Evolutionary conservation across 2,797 vertebrate genomes (phyloP).

Genomic region (Oreochromis grahami): DNA sequence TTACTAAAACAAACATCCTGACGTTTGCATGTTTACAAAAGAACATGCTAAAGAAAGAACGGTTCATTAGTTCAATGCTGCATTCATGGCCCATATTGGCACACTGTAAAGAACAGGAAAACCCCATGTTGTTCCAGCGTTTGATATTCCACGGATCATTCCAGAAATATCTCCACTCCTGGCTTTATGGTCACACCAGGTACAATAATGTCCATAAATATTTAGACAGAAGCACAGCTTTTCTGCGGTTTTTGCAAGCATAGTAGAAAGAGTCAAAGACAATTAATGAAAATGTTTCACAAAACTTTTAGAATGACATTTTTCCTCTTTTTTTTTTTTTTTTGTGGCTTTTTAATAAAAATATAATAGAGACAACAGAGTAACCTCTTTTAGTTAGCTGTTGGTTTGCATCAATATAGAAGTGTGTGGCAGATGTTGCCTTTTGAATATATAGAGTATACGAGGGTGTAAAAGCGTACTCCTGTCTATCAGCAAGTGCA

Average conservation of each 20-base stretch:
- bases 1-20: background rate
- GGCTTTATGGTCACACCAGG: background rate
- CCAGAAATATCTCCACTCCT: background rate
- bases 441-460: background rate
- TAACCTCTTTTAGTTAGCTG: background rate
- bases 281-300: background rate
- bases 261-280: background rate
- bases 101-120: background rate
- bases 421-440: background rate
- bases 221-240: background rate
- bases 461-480: background rate
- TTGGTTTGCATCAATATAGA: background rate
- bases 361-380: accelerated
- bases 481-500: background rate
- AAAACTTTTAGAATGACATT: background rate
- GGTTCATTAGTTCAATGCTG: background rate
- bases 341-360: background rate
- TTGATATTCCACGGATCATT: background rate
- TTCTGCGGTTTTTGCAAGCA: background rate
- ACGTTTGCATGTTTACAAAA: background rate
- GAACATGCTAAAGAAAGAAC: background rate
- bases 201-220: background rate
- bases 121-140: background rate
- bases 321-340: accelerated
- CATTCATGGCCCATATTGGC: background rate